A percentile compares a stretch with the other conserved stretches of the same genome.
These are phyloP conservation scores for Anas flavirostris DNA, from an alignment of 2,797 vertebrate genomes.

Conservation along the genomic window DNA sequence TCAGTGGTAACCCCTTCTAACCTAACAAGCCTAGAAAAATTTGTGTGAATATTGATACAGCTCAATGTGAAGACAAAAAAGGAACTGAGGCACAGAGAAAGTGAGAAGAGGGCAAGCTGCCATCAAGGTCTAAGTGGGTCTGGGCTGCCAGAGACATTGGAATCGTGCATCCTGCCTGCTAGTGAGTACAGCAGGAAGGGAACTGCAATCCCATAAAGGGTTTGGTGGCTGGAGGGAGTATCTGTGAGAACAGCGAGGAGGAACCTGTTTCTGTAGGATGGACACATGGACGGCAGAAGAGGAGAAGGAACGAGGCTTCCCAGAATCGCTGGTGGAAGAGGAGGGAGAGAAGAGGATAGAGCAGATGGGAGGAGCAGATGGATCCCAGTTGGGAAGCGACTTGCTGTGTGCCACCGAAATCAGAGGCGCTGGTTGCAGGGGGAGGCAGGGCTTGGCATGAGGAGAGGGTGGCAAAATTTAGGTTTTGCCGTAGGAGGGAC, in stretches of 20 bases:
- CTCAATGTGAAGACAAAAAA: neutral
- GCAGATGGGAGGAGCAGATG: conserved; percentile 52
- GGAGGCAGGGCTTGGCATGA: neutral
- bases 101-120: neutral
- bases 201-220: neutral
- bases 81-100: neutral
- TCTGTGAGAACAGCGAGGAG: neutral
- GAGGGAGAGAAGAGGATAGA: neutral
- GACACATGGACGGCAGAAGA: neutral
- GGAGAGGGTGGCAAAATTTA: neutral
- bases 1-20: neutral
- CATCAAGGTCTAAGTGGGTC: neutral
- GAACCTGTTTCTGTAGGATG: neutral
- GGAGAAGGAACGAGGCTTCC: neutral
- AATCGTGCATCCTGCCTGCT: neutral
- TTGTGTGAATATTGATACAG: neutral
- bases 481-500: neutral
- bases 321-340: neutral
- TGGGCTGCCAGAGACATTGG: rapidly evolving
- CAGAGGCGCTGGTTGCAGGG: neutral
- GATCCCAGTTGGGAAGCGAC: neutral
- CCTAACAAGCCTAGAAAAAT: too few relatives aligned
- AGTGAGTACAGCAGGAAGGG: neutral
- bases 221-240: neutral
- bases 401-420: neutral